Percentiles rank a stretch among this genome's conserved stretches.
phyloP scores from a whole-genome alignment of 2,888 invertebrate species.

The Diarsia rubi region DNA sequence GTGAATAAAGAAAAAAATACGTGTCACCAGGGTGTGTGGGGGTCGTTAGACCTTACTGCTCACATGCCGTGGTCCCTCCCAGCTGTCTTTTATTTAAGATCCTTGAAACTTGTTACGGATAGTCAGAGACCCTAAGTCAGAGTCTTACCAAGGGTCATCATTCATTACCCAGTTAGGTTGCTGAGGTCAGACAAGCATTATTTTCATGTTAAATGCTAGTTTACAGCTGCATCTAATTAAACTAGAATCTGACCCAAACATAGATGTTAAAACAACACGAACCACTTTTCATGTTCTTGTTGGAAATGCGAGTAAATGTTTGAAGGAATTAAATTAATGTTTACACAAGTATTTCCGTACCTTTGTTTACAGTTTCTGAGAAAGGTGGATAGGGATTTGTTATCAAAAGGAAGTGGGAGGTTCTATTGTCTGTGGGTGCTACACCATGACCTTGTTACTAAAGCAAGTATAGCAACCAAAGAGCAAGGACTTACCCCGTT shows the following conservation, averaged over 20 bases:
- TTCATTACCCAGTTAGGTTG: not conserved
- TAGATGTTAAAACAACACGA: not conserved
- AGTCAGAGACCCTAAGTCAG: not conserved
- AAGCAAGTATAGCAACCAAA: not conserved
- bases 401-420: slow-evolving; percentile 15
- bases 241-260: not conserved
- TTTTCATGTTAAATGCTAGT: not conserved
- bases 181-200: not conserved
- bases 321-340: slow-evolving; percentile 25
- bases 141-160: not conserved
- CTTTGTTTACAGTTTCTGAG: slow-evolving; percentile 2
- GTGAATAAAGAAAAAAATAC: no score
- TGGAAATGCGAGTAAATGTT: not conserved
- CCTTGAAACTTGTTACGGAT: not conserved
- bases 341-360: slow-evolving; percentile 25
- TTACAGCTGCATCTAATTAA: not conserved
- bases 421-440: not conserved
- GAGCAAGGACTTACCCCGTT: not conserved
- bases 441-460: not conserved
- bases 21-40: no score
- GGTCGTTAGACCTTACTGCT: no score
- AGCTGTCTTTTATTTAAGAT: not conserved
- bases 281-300: slow-evolving; percentile 1
- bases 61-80: not conserved
- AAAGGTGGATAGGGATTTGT: not conserved